Evolutionary conservation across 1,140 invertebrate species (phyloP).

Genomic region (Neoseiulus cucumeris): DNA sequence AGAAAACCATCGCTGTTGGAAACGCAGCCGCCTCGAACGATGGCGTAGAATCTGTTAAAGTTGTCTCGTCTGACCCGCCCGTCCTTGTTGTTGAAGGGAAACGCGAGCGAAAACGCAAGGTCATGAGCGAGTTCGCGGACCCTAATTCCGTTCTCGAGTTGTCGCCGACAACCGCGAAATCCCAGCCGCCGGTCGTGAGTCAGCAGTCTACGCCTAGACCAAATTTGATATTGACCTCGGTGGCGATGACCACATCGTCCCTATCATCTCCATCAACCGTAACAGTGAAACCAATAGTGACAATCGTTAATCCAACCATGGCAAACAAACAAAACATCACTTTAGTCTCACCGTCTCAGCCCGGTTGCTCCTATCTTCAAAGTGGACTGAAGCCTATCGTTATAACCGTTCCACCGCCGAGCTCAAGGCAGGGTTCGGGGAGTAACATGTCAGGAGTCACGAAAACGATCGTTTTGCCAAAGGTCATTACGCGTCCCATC

Average conservation of each 20-base stretch:
- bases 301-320: too few relatives aligned
- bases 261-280: too few relatives aligned
- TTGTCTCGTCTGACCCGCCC: neutral
- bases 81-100: neutral
- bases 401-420: neutral
- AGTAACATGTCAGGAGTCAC: neutral
- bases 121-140: neutral
- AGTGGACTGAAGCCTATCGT: neutral
- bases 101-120: slow-evolving; percentile 1
- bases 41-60: neutral
- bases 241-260: too few relatives aligned
- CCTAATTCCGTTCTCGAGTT: neutral
- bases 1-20: neutral
- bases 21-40: too few relatives aligned
- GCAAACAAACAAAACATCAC: too few relatives aligned
- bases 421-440: neutral
- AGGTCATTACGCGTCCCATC: neutral
- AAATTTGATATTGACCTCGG: too few relatives aligned
- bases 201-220: too few relatives aligned
- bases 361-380: too few relatives aligned
- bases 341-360: too few relatives aligned
- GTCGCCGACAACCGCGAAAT: too few relatives aligned
- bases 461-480: slow-evolving; percentile 1
- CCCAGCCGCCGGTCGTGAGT: too few relatives aligned
- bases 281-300: too few relatives aligned